phyloP scores from a whole-genome alignment of 2,888 invertebrate genomes.

The Aleiodes alternator region DNA sequence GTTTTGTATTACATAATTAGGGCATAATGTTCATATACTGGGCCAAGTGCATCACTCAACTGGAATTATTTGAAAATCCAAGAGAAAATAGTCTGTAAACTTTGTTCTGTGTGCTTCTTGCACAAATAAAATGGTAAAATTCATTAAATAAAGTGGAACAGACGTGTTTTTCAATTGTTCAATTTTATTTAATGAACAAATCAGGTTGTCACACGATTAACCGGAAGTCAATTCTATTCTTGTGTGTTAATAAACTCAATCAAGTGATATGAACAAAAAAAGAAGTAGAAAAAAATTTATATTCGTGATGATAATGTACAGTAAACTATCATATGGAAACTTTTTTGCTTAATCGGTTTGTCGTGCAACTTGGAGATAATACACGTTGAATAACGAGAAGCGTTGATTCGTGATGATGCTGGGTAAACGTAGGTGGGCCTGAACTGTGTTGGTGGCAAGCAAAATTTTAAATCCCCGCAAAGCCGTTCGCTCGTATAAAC shows the following conservation, averaged over 20 bases:
- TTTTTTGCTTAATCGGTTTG: slow-evolving; percentile 55
- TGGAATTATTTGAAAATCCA: background rate
- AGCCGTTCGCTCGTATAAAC: slow-evolving; percentile 59
- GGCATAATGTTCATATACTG: slow-evolving; percentile 49
- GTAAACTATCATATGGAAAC: slow-evolving; percentile 18
- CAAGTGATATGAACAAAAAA: background rate
- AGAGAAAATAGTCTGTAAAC: no score
- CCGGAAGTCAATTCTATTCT: slow-evolving; percentile 33
- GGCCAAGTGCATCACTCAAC: background rate
- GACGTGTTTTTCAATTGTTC: background rate
- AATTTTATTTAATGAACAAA: slow-evolving; percentile 8
- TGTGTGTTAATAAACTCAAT: slow-evolving; percentile 25
- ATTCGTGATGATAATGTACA: slow-evolving; percentile 25
- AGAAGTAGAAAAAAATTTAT: slow-evolving; percentile 14
- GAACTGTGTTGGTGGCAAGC: slow-evolving; percentile 35
- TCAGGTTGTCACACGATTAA: slow-evolving; percentile 51
- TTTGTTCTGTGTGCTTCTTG: no score
- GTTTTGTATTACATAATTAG: slow-evolving; percentile 72
- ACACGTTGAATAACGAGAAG: slow-evolving; percentile 40
- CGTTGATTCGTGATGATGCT: slow-evolving; percentile 39
- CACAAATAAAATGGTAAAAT: background rate
- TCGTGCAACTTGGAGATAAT: slow-evolving; percentile 55
- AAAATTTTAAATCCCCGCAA: slow-evolving; percentile 61
- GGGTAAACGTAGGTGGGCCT: slow-evolving; percentile 46
- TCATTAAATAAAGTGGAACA: slow-evolving; percentile 11